These are phyloP conservation scores for Hydrotaea cyrtoneurina DNA, from an alignment of 2,888 invertebrate genomes.

Conservation along the genomic window DNA sequence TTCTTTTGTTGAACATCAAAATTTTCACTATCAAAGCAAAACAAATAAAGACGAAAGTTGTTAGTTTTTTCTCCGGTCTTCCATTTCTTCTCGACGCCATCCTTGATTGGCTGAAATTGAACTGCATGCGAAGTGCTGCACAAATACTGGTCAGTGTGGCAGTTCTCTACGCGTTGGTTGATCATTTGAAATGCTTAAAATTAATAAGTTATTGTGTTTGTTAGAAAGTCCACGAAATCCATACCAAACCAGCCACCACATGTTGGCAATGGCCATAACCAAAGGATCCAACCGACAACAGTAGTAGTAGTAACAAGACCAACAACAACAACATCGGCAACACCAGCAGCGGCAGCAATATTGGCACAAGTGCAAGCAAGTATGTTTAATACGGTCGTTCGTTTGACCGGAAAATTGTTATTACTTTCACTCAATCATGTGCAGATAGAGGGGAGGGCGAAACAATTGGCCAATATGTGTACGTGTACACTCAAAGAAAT, in stretches of 20 bases:
- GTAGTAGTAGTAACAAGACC: too few relatives aligned
- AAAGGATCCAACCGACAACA: not conserved
- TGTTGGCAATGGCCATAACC: not conserved
- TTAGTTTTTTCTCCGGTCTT: too few relatives aligned
- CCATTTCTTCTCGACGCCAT: too few relatives aligned
- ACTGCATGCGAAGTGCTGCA: not conserved
- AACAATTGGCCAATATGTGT: too few relatives aligned
- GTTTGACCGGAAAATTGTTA: constrained; percentile 66
- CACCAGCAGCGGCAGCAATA: not conserved
- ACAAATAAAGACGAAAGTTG: not conserved
- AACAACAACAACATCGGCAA: too few relatives aligned
- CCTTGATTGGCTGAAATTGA: not conserved
- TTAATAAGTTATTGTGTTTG: constrained; percentile 61
- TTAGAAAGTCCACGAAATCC: constrained; percentile 50
- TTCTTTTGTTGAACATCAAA: constrained; percentile 6
- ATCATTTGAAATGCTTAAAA: constrained; percentile 44
- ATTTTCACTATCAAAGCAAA: constrained; percentile 29
- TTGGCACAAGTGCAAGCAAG: constrained; percentile 34
- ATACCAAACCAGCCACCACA: not conserved
- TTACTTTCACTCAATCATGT: constrained; percentile 67
- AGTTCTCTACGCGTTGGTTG: not conserved
- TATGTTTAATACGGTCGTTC: constrained; percentile 60
- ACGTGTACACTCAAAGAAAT: constrained; percentile 19
- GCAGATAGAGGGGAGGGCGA: not conserved
- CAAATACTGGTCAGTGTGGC: not conserved